Evolutionary conservation across 2,113 vertebrate genomes (phyloP), one percentile per base, ranked within the genome.

Genomic region (Coptodon rendalli): DNA sequence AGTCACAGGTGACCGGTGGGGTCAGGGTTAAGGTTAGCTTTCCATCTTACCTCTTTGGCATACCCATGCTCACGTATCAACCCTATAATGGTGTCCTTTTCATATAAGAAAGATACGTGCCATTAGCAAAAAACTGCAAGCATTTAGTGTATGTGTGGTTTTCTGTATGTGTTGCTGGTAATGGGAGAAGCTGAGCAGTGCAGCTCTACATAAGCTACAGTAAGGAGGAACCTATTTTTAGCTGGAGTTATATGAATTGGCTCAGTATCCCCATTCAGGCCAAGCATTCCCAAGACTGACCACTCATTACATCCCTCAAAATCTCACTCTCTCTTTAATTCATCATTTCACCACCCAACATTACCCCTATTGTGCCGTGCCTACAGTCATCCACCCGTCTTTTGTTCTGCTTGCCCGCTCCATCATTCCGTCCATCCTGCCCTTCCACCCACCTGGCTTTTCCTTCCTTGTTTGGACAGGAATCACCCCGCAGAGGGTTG

Each of bases 181-280:
- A 86, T 73, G 9, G 12, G 71, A 83, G 86, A 80, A 56, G 90
- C 76, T 34, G 80, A 93, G 87, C 85, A 10, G 59, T 10, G 86
- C 36, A 88, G 84, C 86, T 86, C 82, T 87, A 90, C 84, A 91
- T 87, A 82, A 79, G 91, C 92, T 86, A 88, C 90, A 90, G 87
- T 84, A 87, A 90, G 91, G 83, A 91, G 80, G 86, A 91, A 80
- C 82, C 93, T 96, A 96, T 96, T 95, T 96, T 95, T 96, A 96
- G 95, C 89, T 52, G 87, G 91, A 92, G 95, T 96, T 96, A 95
- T 94, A 96, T 96, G 96, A 96, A 96, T 95, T 96, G 96, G 93
- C 94, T 91, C 94, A 95, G 95, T 95, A 93, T 95, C 91, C 92
- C 87, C 86, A 93, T 88, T 91, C 89, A 94, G 89, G 86, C 89